Base-by-base conservation (phyloP, 1,140 invertebrate species). In the Calephelis nemesis region DNA sequence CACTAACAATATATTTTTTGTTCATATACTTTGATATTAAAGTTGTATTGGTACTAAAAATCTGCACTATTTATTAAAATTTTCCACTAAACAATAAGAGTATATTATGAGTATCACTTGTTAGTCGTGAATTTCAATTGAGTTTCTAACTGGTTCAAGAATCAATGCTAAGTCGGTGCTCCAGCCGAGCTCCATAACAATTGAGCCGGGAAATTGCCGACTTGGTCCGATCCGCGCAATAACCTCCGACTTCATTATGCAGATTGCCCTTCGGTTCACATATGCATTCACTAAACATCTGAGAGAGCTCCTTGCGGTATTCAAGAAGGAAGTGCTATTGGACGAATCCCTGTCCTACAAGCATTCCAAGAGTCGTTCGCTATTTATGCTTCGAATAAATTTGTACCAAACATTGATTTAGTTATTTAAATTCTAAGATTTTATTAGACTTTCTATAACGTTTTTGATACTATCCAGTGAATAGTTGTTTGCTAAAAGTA, bases 181-280 rank as follows among this genome's bases (percentile, higher is more conserved):
- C 64, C 60, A 67, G 69, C 63, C 73, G 72, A 74, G 74, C 72
- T 79, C 73, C 76, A 82, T 85, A 84, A 81, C 83, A 87, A 87
- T 87, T 68, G 83, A 81, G 78, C 68, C 75, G 82, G 78, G 79
- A 85, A 87, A 87, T 87, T 85, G 83, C 79, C 76, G 76, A 76
- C 78, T 79, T 80, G 78, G 80, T 76, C 81, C 81, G 82, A 82
- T 82, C 76, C 82, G 80, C 82, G 81, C 87, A 86, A 90, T 88
- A 90, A 86, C 84, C 85, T 73, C 82, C 72, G 83, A 83, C 82
- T 87, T 82, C 81, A 88, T 90, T 90, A 90, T 90, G 87, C 82
- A 90, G 85, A 90, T 90, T 85, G 81, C 83, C 76, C 71, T 74
- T 70, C 81, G 73, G 74, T 80, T 77, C 85, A 78, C 79, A 79